Conservation (phyloP, 2,797 vertebrate species). For the Pantherophis alleghaniensis region DNA sequence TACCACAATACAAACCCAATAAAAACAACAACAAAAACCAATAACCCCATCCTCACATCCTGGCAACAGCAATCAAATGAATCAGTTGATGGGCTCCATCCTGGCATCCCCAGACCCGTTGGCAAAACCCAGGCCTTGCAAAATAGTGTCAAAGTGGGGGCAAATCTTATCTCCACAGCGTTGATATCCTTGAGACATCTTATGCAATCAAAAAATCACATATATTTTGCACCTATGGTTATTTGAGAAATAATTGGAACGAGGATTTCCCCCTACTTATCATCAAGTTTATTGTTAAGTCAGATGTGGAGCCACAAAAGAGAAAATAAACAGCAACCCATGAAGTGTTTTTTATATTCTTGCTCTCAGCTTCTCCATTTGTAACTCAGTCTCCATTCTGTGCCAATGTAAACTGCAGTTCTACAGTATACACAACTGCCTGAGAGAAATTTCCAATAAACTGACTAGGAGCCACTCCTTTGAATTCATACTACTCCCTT, state of each 20-base stretch:
- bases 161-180: background rate
- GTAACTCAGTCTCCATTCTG: background rate
- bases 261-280: background rate
- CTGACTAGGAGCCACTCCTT: background rate
- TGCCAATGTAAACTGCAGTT: background rate
- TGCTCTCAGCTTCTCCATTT: background rate
- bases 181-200: background rate
- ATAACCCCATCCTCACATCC: background rate
- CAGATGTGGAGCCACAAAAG: background rate
- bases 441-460: background rate
- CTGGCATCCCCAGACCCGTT: background rate
- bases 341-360: background rate
- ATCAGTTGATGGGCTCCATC: background rate
- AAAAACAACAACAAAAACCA: background rate
- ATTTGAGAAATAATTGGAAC: background rate
- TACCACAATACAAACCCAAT: background rate
- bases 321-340: background rate
- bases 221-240: background rate
- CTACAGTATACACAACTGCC: background rate
- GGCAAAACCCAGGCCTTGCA: background rate
- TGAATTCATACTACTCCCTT: background rate
- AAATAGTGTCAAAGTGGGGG: background rate
- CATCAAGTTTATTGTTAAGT: background rate
- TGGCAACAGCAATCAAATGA: background rate
- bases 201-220: background rate